Evolutionary conservation across 2,113 vertebrate genomes (phyloP), one percentile per base, ranked within the genome.

Genomic region (Gopherus evgoodei): DNA sequence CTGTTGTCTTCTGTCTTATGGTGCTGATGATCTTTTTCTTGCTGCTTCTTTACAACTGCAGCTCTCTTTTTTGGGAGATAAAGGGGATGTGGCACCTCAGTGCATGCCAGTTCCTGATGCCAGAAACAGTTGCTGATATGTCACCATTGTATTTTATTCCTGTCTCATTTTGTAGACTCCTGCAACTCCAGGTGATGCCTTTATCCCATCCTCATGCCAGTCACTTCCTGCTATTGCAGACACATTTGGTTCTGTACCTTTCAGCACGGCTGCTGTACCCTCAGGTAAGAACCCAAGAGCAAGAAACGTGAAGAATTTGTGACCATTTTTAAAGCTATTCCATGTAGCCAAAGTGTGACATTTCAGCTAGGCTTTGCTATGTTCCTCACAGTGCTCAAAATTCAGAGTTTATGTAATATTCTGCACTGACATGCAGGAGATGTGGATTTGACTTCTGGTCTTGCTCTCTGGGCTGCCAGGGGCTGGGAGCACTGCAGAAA

Each of bases 111-210:
- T 90, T 89, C 87, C 57, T 94, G 93, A 79, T 84, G 87, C 90
- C n/a, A 65, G 80, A 81, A 90, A 35, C 83, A 81, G 62, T 72
- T 84, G 16, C 87, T 78, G 84, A 21, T 83, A 1, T 14, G 3
- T 57, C 52, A 75, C 62, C 11, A 0, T 44, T 87, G 50, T 87
- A 1, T 88, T 96, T 90, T 94, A 19, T 87, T 93, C 81, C 90
- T 94, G 52, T 96, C 78, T 97, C 53, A 69, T 89, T 87, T 78
- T 94, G 86, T 97, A 99, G 99, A 99, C 99, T 96, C 99, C 99
- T 93, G 99, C 99, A 96, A 99, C 99, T 98, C 99, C 99, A 96
- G 99, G 99, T 98, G 99, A 99, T 98, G 99, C 98, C 98, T 99
- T 99, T 96, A 99, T 99, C 98, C 99, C 98, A 83, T 98, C 98